phyloP scores from a whole-genome alignment of 2,888 invertebrate genomes.

The Andrena bucephala region DNA sequence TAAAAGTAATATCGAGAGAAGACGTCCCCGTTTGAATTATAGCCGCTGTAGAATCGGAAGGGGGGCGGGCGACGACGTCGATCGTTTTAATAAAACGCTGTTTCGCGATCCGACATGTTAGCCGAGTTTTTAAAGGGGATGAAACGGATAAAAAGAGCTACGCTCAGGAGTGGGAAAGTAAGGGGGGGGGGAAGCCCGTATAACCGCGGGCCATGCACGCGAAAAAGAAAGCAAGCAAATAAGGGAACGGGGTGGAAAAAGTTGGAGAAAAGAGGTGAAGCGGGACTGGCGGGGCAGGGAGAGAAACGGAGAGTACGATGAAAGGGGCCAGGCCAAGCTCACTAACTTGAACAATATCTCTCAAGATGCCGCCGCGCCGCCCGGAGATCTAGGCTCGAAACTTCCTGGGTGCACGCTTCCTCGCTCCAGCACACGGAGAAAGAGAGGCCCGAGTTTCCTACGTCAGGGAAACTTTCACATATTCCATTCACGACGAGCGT shows the following conservation, averaged over 20 bases:
- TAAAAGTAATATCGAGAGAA: constrained; percentile 46
- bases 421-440: constrained; percentile 27
- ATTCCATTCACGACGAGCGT: constrained; percentile 62
- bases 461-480: constrained; percentile 69
- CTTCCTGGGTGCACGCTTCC: constrained; percentile 55
- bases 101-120: constrained; percentile 30
- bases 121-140: constrained; percentile 43
- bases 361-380: constrained; percentile 72
- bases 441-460: constrained; percentile 56
- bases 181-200: constrained; percentile 34
- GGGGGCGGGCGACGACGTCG: constrained; percentile 21
- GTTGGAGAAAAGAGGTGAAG: constrained; percentile 25
- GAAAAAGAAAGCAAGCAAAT: constrained; percentile 60
- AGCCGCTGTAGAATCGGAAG: constrained; percentile 23
- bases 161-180: constrained; percentile 11
- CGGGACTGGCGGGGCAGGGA: constrained; percentile 7
- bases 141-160: constrained; percentile 31
- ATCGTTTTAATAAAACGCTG: constrained; percentile 59
- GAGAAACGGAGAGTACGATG: constrained; percentile 56
- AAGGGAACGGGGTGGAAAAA: constrained; percentile 39
- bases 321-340: constrained; percentile 59
- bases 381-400: constrained; percentile 72
- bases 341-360: constrained; percentile 77
- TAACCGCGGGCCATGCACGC: constrained; percentile 60
- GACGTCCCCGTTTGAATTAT: constrained; percentile 49